These are phyloP conservation scores for Hypomesus transpacificus DNA, from an alignment of 2,113 vertebrate genomes.

Conservation along the genomic window DNA sequence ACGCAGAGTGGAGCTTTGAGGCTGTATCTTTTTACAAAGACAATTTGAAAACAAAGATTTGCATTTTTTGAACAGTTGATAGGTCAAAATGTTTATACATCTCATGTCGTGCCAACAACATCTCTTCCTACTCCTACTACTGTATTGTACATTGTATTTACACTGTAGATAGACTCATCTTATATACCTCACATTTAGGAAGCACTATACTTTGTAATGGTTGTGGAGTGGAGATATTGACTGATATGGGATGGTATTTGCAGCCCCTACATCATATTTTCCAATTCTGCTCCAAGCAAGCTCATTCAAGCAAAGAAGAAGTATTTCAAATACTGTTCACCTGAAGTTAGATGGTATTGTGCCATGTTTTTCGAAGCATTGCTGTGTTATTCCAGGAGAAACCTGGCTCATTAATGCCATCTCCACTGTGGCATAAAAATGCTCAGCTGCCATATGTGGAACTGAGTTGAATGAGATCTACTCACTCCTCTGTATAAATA, in stretches of 20 bases:
- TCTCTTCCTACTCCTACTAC: too few species aligned
- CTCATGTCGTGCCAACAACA: too few species aligned
- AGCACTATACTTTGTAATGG: neutral
- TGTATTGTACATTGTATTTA: neutral
- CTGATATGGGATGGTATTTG: too few species aligned
- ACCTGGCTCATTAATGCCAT: conserved; percentile 61
- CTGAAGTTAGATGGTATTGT: conserved; percentile 8
- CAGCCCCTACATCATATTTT: too few species aligned
- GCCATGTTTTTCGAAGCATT: conserved; percentile 37
- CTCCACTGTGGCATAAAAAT: conserved; percentile 65
- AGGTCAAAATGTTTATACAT: too few species aligned
- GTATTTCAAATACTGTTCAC: neutral
- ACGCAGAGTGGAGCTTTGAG: conserved; percentile 92
- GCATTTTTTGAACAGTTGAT: too few species aligned
- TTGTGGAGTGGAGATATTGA: too few species aligned
- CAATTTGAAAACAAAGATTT: neutral
- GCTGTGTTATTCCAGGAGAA: conserved; percentile 57
- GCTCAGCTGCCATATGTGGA: conserved; percentile 63
- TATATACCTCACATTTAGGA: neutral
- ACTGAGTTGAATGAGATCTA: too few species aligned
- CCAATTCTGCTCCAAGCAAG: too few species aligned
- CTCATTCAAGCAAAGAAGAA: too few species aligned
- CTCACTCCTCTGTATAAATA: too few species aligned
- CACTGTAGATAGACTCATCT: neutral
- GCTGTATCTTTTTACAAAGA: conserved; percentile 89